Conservation (phyloP, 2,888 invertebrate species). For the Syritta pipiens region DNA sequence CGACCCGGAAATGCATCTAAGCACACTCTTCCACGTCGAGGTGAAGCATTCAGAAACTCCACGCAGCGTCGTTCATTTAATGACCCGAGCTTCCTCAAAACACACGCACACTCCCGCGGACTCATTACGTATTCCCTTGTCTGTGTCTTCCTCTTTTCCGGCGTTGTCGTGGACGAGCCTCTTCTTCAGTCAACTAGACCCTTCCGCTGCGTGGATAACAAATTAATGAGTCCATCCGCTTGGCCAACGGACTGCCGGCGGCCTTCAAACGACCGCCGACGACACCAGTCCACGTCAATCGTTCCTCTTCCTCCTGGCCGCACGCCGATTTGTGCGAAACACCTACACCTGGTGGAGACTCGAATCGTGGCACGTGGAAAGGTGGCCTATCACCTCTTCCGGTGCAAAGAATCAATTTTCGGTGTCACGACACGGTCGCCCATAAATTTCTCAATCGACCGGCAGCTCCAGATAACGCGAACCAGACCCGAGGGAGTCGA, state of each 20-base stretch:
- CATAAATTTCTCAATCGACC: constrained; percentile 34
- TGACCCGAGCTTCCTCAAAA: constrained; percentile 19
- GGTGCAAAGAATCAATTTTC: constrained; percentile 24
- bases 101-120: too few species aligned
- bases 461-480: too few species aligned
- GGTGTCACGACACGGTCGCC: not conserved
- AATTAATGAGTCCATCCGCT: constrained; percentile 67
- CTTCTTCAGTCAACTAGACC: constrained; percentile 46
- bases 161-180: constrained; percentile 2
- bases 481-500: too few species aligned
- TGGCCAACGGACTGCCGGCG: constrained; percentile 12
- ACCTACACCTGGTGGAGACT: too few species aligned
- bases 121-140: not conserved
- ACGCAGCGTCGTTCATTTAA: constrained; percentile 9
- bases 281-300: constrained; percentile 16
- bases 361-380: constrained; percentile 57
- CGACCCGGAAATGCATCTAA: constrained; percentile 59
- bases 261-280: constrained; percentile 50
- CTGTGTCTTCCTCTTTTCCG: constrained; percentile 11
- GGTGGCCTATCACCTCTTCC: constrained; percentile 38
- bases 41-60: too few species aligned
- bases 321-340: constrained; percentile 21
- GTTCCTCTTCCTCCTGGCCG: constrained; percentile 26
- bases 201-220: constrained; percentile 64
- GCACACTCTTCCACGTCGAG: too few species aligned